Percentiles rank a stretch among this genome's conserved stretches.
Conservation (phyloP, 2,888 invertebrate species). For the Scrobipalpa atriplicella region DNA sequence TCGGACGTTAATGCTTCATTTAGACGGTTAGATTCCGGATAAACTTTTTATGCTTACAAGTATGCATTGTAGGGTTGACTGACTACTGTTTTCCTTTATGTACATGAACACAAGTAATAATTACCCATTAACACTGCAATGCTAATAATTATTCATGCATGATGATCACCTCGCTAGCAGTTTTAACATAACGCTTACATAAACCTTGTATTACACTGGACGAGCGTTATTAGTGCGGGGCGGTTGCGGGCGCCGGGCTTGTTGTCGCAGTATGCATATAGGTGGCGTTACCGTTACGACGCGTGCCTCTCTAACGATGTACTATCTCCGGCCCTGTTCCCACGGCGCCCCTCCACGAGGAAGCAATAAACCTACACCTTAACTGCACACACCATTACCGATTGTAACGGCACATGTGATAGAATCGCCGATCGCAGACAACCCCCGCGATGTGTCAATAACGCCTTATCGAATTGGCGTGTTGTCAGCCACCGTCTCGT, state of each 20-base stretch:
- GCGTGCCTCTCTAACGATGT: constrained; percentile 72
- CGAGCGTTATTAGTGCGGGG: constrained; percentile 16
- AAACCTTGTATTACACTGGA: constrained; percentile 25
- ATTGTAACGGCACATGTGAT: constrained; percentile 75
- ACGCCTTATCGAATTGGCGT: constrained; percentile 71
- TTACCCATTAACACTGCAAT: constrained; percentile 12
- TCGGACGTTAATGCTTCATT: background rate
- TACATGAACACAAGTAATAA: background rate
- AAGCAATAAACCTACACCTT: constrained; percentile 80
- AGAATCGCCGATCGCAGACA: constrained; percentile 61
- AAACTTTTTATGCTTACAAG: background rate
- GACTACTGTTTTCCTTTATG: background rate
- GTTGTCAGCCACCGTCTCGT: constrained; percentile 41
- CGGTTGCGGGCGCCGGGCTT: constrained; percentile 14
- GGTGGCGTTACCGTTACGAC: constrained; percentile 50
- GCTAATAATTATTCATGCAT: constrained; percentile 21
- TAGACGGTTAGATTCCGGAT: background rate
- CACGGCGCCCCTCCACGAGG: constrained; percentile 70
- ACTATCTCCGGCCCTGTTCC: constrained; percentile 77
- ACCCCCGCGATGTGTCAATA: constrained; percentile 60
- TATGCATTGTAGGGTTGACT: background rate
- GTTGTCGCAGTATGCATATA: constrained; percentile 31
- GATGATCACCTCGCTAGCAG: constrained; percentile 2
- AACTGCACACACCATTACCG: constrained; percentile 79
- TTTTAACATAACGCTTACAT: constrained; percentile 25